Base-by-base conservation (phyloP, 2,888 invertebrate genomes). In the Zygothrica quintamaculata region DNA sequence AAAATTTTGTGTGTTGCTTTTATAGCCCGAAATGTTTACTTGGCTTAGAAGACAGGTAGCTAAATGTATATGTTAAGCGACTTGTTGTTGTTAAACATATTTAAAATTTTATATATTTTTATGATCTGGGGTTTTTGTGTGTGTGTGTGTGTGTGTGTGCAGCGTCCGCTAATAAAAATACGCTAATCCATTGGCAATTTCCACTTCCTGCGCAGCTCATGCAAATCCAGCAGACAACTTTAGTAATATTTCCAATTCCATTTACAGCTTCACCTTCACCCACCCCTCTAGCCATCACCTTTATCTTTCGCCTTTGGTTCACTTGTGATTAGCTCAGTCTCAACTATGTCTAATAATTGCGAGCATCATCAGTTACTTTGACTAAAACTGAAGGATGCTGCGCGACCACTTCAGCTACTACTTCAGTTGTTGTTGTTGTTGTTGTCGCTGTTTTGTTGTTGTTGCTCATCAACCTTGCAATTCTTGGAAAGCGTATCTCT, bases 161-260 rank as follows among this genome's bases (percentile, higher is more conserved):
- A 15, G 13, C 43, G 57, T 51, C 15, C 51, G 42, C 42, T 37
- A 56, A 72, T 74, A 71, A 79, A n/a, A 82, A 46, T 31, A 16
- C 50, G 62, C 66, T 75, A 81, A 81, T 80, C 80, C 80, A 61
- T 46, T 48, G 69, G 60, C 70, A 75, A 75, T 80, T 84, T 73
- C 59, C 80, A 80, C 77, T 81, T 81, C 84, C 80, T 84, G 74
- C 65, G 44, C 43, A 9, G 9, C 26, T 5, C 16, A 57, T 44
- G 56, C 55, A 50, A 65, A 57, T 61, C 56, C 52, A 34, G 9
- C 16, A 12, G 9, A 2, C 42, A 15, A 29, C 15, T 13, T n/a
- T 15, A 26, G 13, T 43, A n/a, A n/a, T n/a, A n/a, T n/a, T n/a
- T n/a, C n/a, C n/a, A n/a, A n/a, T n/a, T n/a, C n/a, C n/a, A n/a